Evolutionary conservation across 2,797 vertebrate genomes (phyloP), one percentile per base, ranked within the genome.

Genomic region (Lepilemur ruficaudatus): DNA sequence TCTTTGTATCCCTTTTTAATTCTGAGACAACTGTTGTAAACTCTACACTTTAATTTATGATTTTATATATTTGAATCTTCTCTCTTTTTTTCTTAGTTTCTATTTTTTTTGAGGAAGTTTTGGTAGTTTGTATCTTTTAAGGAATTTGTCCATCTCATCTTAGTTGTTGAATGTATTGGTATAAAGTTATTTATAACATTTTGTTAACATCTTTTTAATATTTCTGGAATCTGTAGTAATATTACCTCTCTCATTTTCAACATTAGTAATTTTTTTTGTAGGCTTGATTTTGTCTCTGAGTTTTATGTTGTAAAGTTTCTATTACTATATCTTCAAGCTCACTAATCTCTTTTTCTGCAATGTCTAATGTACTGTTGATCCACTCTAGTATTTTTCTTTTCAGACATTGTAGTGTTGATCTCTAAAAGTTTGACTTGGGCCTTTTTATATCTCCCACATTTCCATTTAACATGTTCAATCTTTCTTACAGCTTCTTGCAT

Each of bases 371-470:
- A 57, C 32, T 70, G 14, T 80, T 93, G 72, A 94, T 84, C 18
- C 25, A 79, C 82, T 43, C 41, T 7, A 65, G 17, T 43, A 22
- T 90, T 70, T 81, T 92, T 83, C 30, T 91, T 88, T 87, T 41
- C 25, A 52, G 50, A 86, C 13, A 52, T 48, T 65, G 52, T 28
- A 72, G 32, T 81, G 93, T 78, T 76, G 52, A 80, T 88, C 73
- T 93, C 84, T 73, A 84, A 4, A 94, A 61, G 15, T 95, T 96
- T 91, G 52, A 76, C 30, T 57, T 76, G 57, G 35, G 35, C 23
- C 30, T 89, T 93, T 96, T 91, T 89, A 52, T 91, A n/a, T 76
- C 35, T 75, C 89, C 38, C 23, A 46, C 20, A 32, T 92, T 92
- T 91, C 57, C 76, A 12, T 57, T 72, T 67, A 96, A 78, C 7